phyloP scores from a whole-genome alignment of 2,888 invertebrate genomes.

The Callyntrura guangdongensis region DNA sequence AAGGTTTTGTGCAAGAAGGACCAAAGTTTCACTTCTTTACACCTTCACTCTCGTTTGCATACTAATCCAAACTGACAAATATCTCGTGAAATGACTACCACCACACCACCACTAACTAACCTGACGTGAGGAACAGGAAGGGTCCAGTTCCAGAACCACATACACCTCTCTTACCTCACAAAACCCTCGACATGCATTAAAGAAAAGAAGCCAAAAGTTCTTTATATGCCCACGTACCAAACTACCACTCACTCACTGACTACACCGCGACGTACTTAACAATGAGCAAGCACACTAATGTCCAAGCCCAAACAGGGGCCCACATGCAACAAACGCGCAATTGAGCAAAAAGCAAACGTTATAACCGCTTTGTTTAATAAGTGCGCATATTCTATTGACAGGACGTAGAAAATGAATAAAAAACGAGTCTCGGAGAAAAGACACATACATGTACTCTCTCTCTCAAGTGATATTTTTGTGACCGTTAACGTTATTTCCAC shows the following conservation, averaged over 20 bases:
- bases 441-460: neutral
- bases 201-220: neutral
- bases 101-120: constrained; percentile 20
- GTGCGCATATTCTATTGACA: constrained; percentile 45
- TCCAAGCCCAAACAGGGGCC: too few species aligned
- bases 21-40: constrained; percentile 25
- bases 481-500: constrained; percentile 57
- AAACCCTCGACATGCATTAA: neutral
- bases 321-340: constrained; percentile 19
- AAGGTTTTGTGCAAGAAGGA: neutral
- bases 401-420: constrained; percentile 53
- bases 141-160: neutral
- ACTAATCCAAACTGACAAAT: constrained; percentile 76
- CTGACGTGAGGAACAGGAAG: constrained; percentile 31
- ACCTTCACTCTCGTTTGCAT: constrained; percentile 75
- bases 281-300: constrained; percentile 14
- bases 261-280: neutral
- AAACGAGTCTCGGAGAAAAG: neutral
- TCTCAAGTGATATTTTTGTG: constrained; percentile 26
- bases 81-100: constrained; percentile 16
- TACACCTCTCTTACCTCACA: constrained; percentile 29
- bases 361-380: constrained; percentile 31
- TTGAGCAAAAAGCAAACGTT: constrained; percentile 39
- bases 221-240: too few species aligned
- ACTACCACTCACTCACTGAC: too few species aligned